Percentiles rank a stretch among this genome's conserved stretches.
phyloP scores from a whole-genome alignment of 2,113 vertebrate species.

The Chionomys nivalis region DNA sequence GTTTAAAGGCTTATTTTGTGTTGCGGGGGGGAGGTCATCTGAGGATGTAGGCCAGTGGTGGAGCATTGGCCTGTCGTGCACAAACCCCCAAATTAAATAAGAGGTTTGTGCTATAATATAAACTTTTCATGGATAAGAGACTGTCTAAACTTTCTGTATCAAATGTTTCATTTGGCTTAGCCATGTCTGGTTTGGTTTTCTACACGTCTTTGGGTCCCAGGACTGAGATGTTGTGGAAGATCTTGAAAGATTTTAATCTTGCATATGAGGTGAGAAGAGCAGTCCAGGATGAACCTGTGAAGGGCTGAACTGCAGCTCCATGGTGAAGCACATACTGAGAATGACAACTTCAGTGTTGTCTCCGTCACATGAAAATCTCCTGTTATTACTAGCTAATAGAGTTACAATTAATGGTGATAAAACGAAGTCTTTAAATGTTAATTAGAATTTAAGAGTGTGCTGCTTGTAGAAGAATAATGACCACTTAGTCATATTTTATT shows the following conservation, averaged over 20 bases:
- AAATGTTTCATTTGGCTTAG: neutral
- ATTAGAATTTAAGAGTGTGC: constrained; percentile 4
- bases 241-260: neutral
- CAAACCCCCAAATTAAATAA: neutral
- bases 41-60: neutral
- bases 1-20: neutral
- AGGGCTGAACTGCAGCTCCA: neutral
- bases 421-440: neutral
- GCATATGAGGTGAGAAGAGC: neutral
- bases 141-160: neutral
- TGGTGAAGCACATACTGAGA: neutral
- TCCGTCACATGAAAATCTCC: neutral
- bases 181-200: neutral
- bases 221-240: neutral
- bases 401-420: neutral
- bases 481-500: neutral
- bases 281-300: neutral
- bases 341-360: neutral
- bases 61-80: neutral
- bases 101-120: neutral
- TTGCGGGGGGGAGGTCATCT: neutral
- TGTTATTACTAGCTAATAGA: neutral
- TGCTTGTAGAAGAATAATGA: neutral
- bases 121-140: neutral
- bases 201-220: neutral